Evolutionary conservation across 1,140 invertebrate species (phyloP), one percentile per base, ranked within the genome.

Genomic region (Solen grandis): DNA sequence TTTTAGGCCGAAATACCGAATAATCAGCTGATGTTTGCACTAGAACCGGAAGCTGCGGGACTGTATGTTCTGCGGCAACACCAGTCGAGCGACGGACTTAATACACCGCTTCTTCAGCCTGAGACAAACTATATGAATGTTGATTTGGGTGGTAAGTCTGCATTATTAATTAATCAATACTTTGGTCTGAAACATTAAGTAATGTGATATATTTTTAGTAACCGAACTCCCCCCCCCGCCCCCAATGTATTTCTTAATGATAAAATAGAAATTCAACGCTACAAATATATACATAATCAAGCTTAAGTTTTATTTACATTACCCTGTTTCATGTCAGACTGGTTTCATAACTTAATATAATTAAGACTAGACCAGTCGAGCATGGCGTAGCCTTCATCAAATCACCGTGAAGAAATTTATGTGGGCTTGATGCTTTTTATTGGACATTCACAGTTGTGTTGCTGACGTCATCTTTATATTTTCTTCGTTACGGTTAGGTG

Each of bases 71-170:
- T 59, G 65, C 31, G 16, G 3, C 33, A 41, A 16, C 19, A 29
- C 38, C 46, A 36, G 2, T 35, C 33, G 14, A 2, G 72, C 19
- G 57, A 75, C 19, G 41, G 46, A 63, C 35, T 41, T 41, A 31
- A 35, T 31, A 35, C 59, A 2, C 29, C 19, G n/a, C 36, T 36
- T 38, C 59, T 69, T 50, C 55, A n/a, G 14, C 50, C 27, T n/a
- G 75, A 65, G 8, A 52, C 41, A 5, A 68, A 78, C 46, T 78
- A 68, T 59, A 54, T 78, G n/a, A 13, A 68, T 14, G 46, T 50
- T 16, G 75, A 78, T 27, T 31, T 68, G 1, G 75, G 75, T 29
- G 75, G 75, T 78, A 31, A 35, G 46, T 66, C 8, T 41, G 27
- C 31, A 31, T 54, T 38, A 19, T 27, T 1, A 35, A 35, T 14